Base-by-base conservation (phyloP, 2,113 vertebrate species). In the Geococcyx californianus region DNA sequence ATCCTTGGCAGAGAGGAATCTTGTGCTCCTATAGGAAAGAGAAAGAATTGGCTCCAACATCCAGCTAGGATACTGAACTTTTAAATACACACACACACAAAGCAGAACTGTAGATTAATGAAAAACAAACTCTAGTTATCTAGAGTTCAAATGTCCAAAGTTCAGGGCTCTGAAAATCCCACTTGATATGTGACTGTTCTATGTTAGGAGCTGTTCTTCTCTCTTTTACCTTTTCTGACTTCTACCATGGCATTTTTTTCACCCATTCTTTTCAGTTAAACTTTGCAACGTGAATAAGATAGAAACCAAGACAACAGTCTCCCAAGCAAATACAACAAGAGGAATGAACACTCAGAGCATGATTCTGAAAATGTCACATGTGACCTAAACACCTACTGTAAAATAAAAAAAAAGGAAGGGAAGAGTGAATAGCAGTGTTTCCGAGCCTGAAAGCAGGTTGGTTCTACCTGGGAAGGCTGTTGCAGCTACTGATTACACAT, bases 401-500 rank as follows among this genome's bases (percentile, higher is more conserved):
- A 13, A 79, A 59, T 8, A 59, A 77, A 42, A 42, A 42, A 10
- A 40, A 29, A 54, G 28, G 18, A 29, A 38, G 6, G 70, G 45
- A 67, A 79, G 63, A 89, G 40, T 20, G 47, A 70, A 52, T 7
- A 28, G 60, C 19, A 87, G 42, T 1, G 1, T 9, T 81, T 82
- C 20, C 58, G 10, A 78, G 75, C 38, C 28, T 64, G n/a, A 10
- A 60, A 68, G 70, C 73, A 91, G 82, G 60, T 49, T 92, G 68
- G 44, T 26, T 92, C 73, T 76, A 49, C 88, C 62, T 91, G 66
- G 76, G 58, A 92, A 91, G 45, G 80, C 58, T 82, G 66, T 52
- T 75, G 75, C 64, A 95, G 82, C 78, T 86, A 78, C 85, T 64
- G 94, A 73, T 77, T 59, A 58, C 58, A 86, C 52, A 85, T 82